Evolutionary conservation across 2,888 invertebrate species (phyloP).

Genomic region (Malacosoma neustria): DNA sequence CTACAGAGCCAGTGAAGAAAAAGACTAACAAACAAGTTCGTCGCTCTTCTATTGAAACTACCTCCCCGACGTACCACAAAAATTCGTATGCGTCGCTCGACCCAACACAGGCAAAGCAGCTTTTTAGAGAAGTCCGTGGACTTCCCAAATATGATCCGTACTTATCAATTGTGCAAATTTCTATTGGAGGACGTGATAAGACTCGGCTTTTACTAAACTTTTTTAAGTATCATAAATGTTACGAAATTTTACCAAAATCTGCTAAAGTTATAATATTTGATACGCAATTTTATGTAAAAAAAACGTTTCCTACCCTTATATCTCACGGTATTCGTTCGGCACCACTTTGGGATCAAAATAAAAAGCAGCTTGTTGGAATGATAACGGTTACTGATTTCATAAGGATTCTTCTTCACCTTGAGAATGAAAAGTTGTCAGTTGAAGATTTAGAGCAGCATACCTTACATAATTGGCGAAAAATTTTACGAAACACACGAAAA

Average conservation of each 20-base stretch:
- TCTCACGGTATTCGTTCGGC: conserved; percentile 67
- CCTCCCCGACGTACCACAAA: conserved; percentile 66
- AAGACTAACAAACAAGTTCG: conserved; percentile 48
- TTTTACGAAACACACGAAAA: conserved; percentile 51
- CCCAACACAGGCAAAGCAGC: conserved; percentile 60
- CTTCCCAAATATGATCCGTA: conserved; percentile 67
- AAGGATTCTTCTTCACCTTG: conserved; percentile 54
- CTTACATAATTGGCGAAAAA: conserved; percentile 61
- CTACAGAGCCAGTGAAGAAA: conserved; percentile 48
- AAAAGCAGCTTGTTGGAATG: conserved; percentile 62
- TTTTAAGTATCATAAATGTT: conserved; percentile 68
- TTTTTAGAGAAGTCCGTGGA: conserved; percentile 64
- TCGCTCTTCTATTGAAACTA: conserved; percentile 63
- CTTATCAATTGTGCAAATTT: conserved; percentile 68
- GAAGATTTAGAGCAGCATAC: conserved; percentile 64
- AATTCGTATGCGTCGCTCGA: conserved; percentile 66
- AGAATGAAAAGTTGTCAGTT: conserved; percentile 53
- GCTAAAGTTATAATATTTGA: conserved; percentile 70
- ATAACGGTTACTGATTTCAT: conserved; percentile 69
- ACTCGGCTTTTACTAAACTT: conserved; percentile 62
- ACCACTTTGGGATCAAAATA: conserved; percentile 62
- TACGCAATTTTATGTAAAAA: conserved; percentile 61
- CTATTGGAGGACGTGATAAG: conserved; percentile 64
- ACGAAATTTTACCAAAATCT: conserved; percentile 66
- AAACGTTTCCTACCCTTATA: conserved; percentile 65